Evolutionary conservation across 2,113 vertebrate species (phyloP), one percentile per base, ranked within the genome.

Genomic region (Coregonus clupeaformis): DNA sequence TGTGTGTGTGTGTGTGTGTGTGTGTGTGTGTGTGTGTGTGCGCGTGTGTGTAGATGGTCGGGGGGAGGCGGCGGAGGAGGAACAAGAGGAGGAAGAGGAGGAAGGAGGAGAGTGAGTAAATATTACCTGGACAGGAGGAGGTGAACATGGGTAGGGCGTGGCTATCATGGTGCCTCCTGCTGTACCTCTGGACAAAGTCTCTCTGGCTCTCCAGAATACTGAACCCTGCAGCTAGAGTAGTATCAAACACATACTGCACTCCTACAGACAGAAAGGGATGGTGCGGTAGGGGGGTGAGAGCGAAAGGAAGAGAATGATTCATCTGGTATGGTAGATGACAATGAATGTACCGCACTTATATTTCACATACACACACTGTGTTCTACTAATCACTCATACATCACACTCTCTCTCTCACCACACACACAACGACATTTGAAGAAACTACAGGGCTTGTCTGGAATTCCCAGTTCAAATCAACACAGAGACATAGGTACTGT

Each of bases 141-240:
- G 97, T 96, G 89, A 99, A 96, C 97, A 99, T 98, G 13, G 97
- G 97, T 82, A 98, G 83, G 7, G 95, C 92, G 3, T 93, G 92
- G 62, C 92, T 87, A 55, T 96, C 95, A 63, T 96, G 94, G 73
- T 93, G 94, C 88, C 94, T 95, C 85, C 89, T 93, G 0, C 86
- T 93, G 77, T 95, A 97, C 0, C 96, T 90, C 75, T 95, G 95
- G 80, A 98, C 91, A 68, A 99, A 99, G 36, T 98, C 97, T 73
- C 90, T 95, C 89, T 97, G 97, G 73, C 95, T 97, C 91, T 99
- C 97, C 71, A 98, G 88, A 87, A 99, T 94, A 81, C 96, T 98
- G 91, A 99, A 97, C 62, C 97, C 96, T 5, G 95, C 94, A 5
- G 97, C 96, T 72, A 98, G 85, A 0, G 95, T 93, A 68, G 94